Conservation (phyloP, 2,888 invertebrate genomes). For the Drymonia ruficornis region DNA sequence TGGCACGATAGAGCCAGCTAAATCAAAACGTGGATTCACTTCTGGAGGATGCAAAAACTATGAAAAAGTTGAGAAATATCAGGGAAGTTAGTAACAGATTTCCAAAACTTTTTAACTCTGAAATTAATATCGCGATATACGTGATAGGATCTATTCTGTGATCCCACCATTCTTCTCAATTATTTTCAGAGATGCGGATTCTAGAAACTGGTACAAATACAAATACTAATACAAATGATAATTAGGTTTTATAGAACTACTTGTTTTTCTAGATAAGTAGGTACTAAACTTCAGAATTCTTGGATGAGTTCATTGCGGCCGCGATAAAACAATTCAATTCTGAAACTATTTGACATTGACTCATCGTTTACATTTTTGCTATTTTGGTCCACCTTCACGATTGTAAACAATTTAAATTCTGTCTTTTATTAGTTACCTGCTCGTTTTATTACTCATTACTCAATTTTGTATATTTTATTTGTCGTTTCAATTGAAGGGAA, state of each 20-base stretch:
- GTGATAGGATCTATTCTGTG: too few species aligned
- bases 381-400: conserved; percentile 55
- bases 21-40: too few species aligned
- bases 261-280: not conserved
- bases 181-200: too few species aligned
- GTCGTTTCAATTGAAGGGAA: not conserved
- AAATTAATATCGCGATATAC: too few species aligned
- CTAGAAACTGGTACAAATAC: too few species aligned
- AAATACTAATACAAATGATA: too few species aligned
- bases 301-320: conserved; percentile 23
- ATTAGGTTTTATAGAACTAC: not conserved
- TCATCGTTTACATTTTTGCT: conserved; percentile 52
- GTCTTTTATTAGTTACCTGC: conserved; percentile 29
- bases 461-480: not conserved
- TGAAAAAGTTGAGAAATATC: too few species aligned
- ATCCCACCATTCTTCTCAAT: too few species aligned
- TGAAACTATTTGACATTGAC: conserved; percentile 55
- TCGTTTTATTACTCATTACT: conserved; percentile 16
- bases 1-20: too few species aligned
- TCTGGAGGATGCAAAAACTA: too few species aligned
- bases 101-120: too few species aligned
- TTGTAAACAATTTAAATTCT: conserved; percentile 41
- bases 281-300: conserved; percentile 18
- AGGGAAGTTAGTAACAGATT: too few species aligned
- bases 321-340: conserved; percentile 46